phyloP scores from a whole-genome alignment of 92 coral and sea anemone species.

The Isaurus tuberculatus region DNA sequence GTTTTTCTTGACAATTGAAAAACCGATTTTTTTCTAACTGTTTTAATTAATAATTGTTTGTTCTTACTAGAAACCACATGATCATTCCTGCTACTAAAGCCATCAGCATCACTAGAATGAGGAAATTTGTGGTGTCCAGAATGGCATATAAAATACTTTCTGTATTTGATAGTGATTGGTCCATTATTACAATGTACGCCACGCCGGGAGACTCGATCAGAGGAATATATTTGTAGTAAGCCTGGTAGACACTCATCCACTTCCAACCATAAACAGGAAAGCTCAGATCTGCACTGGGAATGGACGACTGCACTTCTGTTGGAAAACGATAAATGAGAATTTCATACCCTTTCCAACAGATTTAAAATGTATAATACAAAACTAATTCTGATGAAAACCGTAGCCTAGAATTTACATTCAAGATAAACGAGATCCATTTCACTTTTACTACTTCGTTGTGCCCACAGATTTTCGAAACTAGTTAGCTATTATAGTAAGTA shows the following conservation, averaged over 20 bases:
- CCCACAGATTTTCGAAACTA: neutral
- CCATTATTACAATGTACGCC: constrained; percentile 71
- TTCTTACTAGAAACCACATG: constrained; percentile 82
- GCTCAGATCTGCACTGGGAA: constrained; percentile 60
- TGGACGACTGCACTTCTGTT: constrained; percentile 20
- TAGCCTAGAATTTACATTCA: no score
- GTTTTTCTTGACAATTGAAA: no score
- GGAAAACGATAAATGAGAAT: neutral
- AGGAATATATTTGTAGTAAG: constrained; percentile 68
- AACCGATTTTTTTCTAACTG: no score
- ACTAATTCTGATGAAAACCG: no score
- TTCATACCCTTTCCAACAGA: neutral
- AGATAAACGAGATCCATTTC: no score
- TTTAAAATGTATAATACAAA: no score
- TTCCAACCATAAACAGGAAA: constrained; percentile 90
- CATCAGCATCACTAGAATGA: constrained; percentile 61
- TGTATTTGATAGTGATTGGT: constrained; percentile 52
- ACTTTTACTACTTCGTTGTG: no score
- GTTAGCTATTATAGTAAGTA: neutral
- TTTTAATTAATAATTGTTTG: neutral
- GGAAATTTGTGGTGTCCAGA: constrained; percentile 65
- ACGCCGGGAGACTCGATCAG: constrained; percentile 81
- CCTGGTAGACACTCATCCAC: constrained; percentile 70
- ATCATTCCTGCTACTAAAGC: constrained; percentile 73
- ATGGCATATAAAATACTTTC: constrained; percentile 57